Evolutionary conservation across 2,113 vertebrate genomes (phyloP).

Genomic region (Solea senegalensis): DNA sequence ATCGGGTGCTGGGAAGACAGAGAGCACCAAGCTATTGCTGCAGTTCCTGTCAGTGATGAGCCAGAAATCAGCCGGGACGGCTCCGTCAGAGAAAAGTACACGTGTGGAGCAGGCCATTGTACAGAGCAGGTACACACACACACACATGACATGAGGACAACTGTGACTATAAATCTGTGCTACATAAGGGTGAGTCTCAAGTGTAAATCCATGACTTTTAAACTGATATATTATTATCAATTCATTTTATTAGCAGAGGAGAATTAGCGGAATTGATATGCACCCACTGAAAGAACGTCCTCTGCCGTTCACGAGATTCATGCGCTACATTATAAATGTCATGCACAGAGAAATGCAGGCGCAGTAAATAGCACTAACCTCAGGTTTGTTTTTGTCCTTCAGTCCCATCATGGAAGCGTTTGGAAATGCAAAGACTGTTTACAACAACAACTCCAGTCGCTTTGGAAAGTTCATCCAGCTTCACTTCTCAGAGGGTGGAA

Average conservation of each 20-base stretch:
- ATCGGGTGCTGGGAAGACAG: slow-evolving; percentile 93
- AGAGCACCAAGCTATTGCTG: slow-evolving; percentile 91
- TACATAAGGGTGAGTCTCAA: not conserved
- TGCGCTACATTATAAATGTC: not conserved
- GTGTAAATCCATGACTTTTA: not conserved
- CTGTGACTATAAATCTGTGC: too few species aligned
- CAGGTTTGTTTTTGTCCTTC: slow-evolving; percentile 14
- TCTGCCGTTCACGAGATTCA: not conserved
- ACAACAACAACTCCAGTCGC: slow-evolving; percentile 95
- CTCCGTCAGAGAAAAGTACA: slow-evolving; percentile 82
- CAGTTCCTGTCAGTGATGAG: slow-evolving; percentile 94
- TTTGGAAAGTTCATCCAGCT: slow-evolving; percentile 95
- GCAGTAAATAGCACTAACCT: not conserved
- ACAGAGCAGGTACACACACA: slow-evolving; percentile 87
- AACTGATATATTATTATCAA: too few species aligned
- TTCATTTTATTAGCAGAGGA: too few species aligned
- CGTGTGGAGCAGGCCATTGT: slow-evolving; percentile 90
- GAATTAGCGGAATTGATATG: not conserved
- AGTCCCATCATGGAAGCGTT: slow-evolving; percentile 94
- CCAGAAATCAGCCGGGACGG: slow-evolving; percentile 84
- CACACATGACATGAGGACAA: too few species aligned
- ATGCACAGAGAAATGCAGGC: not conserved
- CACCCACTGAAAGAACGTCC: not conserved
- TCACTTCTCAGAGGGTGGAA: slow-evolving; percentile 90
- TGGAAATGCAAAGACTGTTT: slow-evolving; percentile 92